A percentile compares a stretch with the other conserved stretches of the same genome.
phyloP scores from a whole-genome alignment of 2,797 vertebrate species.

The Craterocephalus amniculus region DNA sequence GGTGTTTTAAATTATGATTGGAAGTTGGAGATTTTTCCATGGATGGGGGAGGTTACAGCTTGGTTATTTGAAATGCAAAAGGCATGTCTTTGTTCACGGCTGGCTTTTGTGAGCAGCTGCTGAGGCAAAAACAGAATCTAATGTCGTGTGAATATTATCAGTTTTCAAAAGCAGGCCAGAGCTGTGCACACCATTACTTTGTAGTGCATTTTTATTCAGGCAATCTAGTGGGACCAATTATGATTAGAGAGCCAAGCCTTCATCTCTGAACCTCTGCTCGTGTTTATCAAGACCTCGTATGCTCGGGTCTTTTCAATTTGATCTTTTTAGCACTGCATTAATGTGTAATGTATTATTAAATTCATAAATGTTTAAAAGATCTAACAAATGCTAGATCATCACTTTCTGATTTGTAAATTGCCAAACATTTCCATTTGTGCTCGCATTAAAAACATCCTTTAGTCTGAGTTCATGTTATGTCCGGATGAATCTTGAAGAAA shows the following conservation, averaged over 20 bases:
- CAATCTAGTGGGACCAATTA: conserved; percentile 83
- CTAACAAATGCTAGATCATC: conserved; percentile 86
- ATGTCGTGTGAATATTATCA: conserved; percentile 79
- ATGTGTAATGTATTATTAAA: conserved; percentile 87
- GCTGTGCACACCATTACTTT: conserved; percentile 66
- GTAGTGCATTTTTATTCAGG: conserved; percentile 75
- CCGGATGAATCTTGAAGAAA: conserved; percentile 65
- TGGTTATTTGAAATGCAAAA: conserved; percentile 82
- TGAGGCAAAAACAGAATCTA: conserved; percentile 74
- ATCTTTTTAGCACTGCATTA: conserved; percentile 83
- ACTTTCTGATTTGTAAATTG: conserved; percentile 82
- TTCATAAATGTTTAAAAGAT: conserved; percentile 82
- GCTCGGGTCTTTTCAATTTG: conserved; percentile 76
- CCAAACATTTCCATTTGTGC: conserved; percentile 78
- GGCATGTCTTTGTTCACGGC: conserved; percentile 78
- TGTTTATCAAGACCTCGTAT: conserved; percentile 81
- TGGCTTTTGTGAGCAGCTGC: conserved; percentile 79
- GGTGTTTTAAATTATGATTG: conserved; percentile 83
- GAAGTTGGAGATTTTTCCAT: conserved; percentile 78
- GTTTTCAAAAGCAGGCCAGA: conserved; percentile 76
- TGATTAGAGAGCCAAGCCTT: conserved; percentile 78
- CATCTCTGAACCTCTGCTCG: conserved; percentile 76
- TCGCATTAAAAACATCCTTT: conserved; percentile 77
- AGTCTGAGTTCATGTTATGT: conserved; percentile 63
- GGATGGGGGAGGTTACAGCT: conserved; percentile 63